phyloP scores from a whole-genome alignment of 2,797 vertebrate species.

The Parauchenoglanis ngamensis region DNA sequence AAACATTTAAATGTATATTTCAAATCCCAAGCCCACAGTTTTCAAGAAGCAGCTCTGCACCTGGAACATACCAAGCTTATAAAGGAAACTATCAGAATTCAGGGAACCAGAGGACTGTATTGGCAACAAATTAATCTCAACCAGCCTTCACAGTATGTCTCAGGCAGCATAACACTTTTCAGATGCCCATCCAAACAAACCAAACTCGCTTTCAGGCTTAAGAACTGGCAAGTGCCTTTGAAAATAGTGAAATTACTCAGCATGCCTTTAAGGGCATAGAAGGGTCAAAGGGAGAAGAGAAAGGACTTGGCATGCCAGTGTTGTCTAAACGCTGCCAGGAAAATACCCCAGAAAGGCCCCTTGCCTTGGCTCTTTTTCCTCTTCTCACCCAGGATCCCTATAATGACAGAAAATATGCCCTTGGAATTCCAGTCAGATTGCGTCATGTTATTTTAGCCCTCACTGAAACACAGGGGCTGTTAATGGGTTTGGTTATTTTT shows the following conservation, averaged over 20 bases:
- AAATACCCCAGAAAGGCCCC: conserved; percentile 25
- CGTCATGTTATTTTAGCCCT: conserved; percentile 73
- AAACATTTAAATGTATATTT: conserved; percentile 30
- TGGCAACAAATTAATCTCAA: not conserved
- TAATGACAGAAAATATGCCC: conserved; percentile 56
- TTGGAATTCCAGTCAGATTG: conserved; percentile 67
- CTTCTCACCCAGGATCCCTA: conserved; percentile 49
- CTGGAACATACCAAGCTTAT: conserved; percentile 9
- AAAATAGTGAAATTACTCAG: conserved; percentile 9
- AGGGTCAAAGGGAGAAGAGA: conserved; percentile 25
- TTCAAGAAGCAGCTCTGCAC: conserved; percentile 38
- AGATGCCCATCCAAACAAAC: not conserved
- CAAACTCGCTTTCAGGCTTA: not conserved
- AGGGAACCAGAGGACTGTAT: not conserved
- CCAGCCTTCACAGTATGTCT: not conserved
- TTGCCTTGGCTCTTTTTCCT: not conserved
- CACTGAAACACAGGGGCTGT: conserved; percentile 65
- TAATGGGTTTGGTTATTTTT: conserved; percentile 74
- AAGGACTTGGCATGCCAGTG: not conserved
- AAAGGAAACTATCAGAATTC: not conserved
- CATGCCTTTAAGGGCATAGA: conserved; percentile 2
- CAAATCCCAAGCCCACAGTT: conserved; percentile 28
- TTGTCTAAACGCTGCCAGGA: conserved; percentile 9
- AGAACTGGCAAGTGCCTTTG: not conserved
- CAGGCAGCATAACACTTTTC: not conserved